Evolutionary conservation across 2,888 invertebrate genomes (phyloP).

Genomic region (Dynastes grantii): DNA sequence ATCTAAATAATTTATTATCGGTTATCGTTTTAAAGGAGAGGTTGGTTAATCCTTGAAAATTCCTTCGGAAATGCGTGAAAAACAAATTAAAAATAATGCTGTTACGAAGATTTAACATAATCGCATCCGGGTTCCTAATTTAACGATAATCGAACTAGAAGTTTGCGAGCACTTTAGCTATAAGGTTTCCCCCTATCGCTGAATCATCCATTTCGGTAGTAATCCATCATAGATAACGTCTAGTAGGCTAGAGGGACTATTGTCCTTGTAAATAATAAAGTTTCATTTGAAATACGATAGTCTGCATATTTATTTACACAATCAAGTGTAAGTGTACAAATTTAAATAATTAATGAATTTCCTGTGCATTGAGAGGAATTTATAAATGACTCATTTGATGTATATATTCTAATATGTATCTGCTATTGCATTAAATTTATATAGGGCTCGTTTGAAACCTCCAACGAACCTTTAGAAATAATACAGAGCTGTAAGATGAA

Average conservation of each 20-base stretch:
- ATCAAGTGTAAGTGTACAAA: too few species aligned
- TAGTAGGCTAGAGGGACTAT: neutral
- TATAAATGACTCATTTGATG: too few species aligned
- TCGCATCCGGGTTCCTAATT: neutral
- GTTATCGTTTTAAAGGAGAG: neutral
- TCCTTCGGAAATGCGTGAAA: neutral
- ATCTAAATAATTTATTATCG: conserved; percentile 11
- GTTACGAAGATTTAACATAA: neutral
- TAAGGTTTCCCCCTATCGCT: neutral
- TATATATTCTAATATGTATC: too few species aligned
- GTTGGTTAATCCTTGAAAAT: neutral
- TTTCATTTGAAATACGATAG: too few species aligned
- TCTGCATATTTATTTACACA: too few species aligned
- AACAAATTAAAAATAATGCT: neutral
- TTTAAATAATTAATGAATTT: too few species aligned
- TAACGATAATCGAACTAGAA: neutral
- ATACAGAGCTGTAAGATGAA: too few species aligned
- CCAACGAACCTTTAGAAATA: too few species aligned
- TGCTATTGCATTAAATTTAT: too few species aligned
- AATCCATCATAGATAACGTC: conserved; percentile 1
- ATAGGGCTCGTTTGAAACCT: too few species aligned
- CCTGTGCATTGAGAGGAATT: too few species aligned
- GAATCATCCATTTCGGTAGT: neutral
- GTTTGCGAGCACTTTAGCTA: neutral
- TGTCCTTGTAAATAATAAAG: too few species aligned